Base-by-base conservation (phyloP, 2,888 invertebrate genomes). In the Diarsia mendica region DNA sequence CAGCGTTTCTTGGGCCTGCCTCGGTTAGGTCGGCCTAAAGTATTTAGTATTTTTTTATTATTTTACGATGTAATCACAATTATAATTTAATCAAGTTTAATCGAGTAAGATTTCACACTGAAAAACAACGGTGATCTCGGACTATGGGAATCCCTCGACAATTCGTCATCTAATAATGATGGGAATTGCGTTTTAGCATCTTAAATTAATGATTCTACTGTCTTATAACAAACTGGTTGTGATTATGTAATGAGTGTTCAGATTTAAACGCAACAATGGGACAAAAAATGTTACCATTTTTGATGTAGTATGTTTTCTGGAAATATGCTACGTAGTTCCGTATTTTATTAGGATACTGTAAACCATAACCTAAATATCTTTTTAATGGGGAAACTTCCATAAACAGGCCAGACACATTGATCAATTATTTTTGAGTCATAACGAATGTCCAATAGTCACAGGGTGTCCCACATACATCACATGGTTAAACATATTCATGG, bases 131-230 rank as follows among this genome's bases (percentile, higher is more conserved):
- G 20, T 53, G 46, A 61, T 39, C 61, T 80, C 44, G 63, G 63
- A 61, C 15, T 53, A 76, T 33, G 86, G 87, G 79, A 86, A 68
- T 84, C 77, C 86, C 85, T 15, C 2, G 13, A 55, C 3, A 15
- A 48, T 64, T 66, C 58, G 39, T 75, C 46, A 70, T 61, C 5
- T 78, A 4, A 20, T 73, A 73, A 82, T 79, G 51, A 82, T 70
- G 55, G 58, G 69, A 70, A 67, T 74, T 63, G 46, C 77, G 75
- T 80, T 49, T 68, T 58, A 58, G 46, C 75, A 75, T 80, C 49
- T 68, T 48, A 58, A 53, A 53, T 51, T 73, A 67, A 68, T 80
- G 28, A 72, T 70, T 64, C 66, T 60, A 67, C 46, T 63, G 49
- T 69, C 33, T 78, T 2, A 78, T 33, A 28, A 9, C 18, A 65